Base-by-base conservation (phyloP, 2,797 vertebrate species). In the Onychomys arenicola region DNA sequence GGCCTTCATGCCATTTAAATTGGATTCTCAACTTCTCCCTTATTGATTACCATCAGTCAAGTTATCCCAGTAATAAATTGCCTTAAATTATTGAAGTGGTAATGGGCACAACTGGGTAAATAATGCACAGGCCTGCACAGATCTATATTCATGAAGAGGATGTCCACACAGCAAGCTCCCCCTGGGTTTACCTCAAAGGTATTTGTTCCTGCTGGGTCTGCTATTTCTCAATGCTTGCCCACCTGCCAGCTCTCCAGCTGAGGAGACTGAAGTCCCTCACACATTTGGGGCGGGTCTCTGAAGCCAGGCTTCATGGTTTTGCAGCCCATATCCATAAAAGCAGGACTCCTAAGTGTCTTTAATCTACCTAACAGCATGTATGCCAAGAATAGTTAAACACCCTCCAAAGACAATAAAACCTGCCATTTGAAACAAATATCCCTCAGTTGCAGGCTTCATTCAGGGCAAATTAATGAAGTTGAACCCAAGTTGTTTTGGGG, bases 11-110 rank as follows among this genome's bases (percentile, higher is more conserved):
- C 34, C 32, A 93, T 95, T 96, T 93, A 97, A 96, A 98, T 95
- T 97, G 97, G 97, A 97, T 97, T 96, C 93, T 93, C 96, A 92
- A 96, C 97, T 97, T 98, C 98, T 97, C 96, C 96, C 61, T 96
- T 96, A 98, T 98, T 97, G 98, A 98, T 98, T 91, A 88, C 49
- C 95, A 96, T 98, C 98, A 96, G 96, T 96, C 97, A 94, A 96
- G 96, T 97, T 97, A 96, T 96, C 96, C 95, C 91, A 94, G 92
- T 96, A 97, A 98, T 97, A 98, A 98, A 98, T 97, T 96, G 97
- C 97, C 98, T 98, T 98, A 96, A 98, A 98, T 98, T 97, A 98
- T 83, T 97, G 97, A 97, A 98, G 97, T 96, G 96, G 98, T 96
- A 97, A 96, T 95, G 97, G 97, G 95, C 94, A 57, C 98, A 96